These are phyloP conservation scores for Mycogona germanica DNA, from an alignment of 2,888 invertebrate species.

Conservation along the genomic window DNA sequence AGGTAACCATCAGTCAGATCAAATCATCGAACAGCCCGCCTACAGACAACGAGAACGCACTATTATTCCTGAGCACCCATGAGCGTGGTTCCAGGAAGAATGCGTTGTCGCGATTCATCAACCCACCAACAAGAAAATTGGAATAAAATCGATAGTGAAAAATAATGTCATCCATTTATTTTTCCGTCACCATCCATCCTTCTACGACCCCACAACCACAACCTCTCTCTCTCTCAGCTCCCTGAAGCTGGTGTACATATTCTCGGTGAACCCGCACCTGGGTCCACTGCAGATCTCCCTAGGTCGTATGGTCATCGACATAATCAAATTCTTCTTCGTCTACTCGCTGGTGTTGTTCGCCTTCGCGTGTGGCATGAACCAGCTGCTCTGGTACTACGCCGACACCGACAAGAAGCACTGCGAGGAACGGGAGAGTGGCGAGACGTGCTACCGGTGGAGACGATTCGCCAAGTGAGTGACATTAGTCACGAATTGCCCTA, in stretches of 20 bases:
- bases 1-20: too few relatives aligned
- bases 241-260: slow-evolving; percentile 48
- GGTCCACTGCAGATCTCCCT: slow-evolving; percentile 48
- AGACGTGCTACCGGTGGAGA: slow-evolving; percentile 36
- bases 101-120: too few relatives aligned
- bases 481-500: too few relatives aligned
- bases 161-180: too few relatives aligned
- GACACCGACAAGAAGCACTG: slow-evolving; percentile 32
- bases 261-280: slow-evolving; percentile 48
- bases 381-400: slow-evolving; percentile 81
- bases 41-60: too few relatives aligned
- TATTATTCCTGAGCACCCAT: too few relatives aligned
- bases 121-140: too few relatives aligned
- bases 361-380: slow-evolving; percentile 56
- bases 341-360: slow-evolving; percentile 45
- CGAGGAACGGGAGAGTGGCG: slow-evolving; percentile 34
- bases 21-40: too few relatives aligned
- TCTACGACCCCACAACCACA: too few relatives aligned
- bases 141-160: too few relatives aligned
- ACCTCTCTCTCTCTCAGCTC: slow-evolving; percentile 34
- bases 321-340: slow-evolving; percentile 46
- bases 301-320: slow-evolving; percentile 48
- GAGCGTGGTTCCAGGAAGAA: too few relatives aligned
- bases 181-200: too few relatives aligned
- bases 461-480: slow-evolving; percentile 40